Base-by-base conservation (phyloP, 2,888 invertebrate genomes). In the Sisyra terminalis region DNA sequence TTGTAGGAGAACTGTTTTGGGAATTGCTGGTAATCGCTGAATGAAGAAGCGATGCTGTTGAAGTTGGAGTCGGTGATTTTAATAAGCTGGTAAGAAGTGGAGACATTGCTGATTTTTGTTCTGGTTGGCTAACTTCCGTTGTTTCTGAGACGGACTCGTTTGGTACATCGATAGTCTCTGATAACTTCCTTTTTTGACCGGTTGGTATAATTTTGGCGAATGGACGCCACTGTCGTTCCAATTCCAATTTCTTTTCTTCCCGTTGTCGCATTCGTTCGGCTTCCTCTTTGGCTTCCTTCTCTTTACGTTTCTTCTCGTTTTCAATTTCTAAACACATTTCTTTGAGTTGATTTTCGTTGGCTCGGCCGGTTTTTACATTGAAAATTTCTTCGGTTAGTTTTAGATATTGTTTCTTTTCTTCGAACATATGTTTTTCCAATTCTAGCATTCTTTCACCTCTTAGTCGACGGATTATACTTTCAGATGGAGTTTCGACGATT, bases 81-180 rank as follows among this genome's bases (percentile, higher is more conserved):
- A 90, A 63, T 30, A 90, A 65, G 37, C 87, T 87, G 7, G 89
- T 87, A 38, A 90, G 65, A 35, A 90, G 62, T 0, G 88, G 88
- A 0, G 79, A 78, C 0, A 78, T 67, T 0, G 71, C 74, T 2
- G 71, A 64, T 45, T 66, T 67, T 3, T 64, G 50, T 0, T 59
- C 48, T 46, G 53, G 54, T 30, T 48, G 43, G 18, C 15, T 10
- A 13, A 17, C 30, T 1, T 40, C 40, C 13, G 37, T 38, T 11
- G 17, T 14, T 2, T 30, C 10, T 46, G 14, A 30, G 17, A 29
- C n/a, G 3, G 34, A 17, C 11, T 41, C 41, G 35, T 53, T 44
- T 29, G 51, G 7, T 48, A 16, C 17, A 35, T 62, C 63, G n/a
- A 57, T 39, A 16, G 51, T 49, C 43, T 62, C 63, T 1, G 61